phyloP scores from a whole-genome alignment of 1,140 invertebrate species.

The Sipha flava region DNA sequence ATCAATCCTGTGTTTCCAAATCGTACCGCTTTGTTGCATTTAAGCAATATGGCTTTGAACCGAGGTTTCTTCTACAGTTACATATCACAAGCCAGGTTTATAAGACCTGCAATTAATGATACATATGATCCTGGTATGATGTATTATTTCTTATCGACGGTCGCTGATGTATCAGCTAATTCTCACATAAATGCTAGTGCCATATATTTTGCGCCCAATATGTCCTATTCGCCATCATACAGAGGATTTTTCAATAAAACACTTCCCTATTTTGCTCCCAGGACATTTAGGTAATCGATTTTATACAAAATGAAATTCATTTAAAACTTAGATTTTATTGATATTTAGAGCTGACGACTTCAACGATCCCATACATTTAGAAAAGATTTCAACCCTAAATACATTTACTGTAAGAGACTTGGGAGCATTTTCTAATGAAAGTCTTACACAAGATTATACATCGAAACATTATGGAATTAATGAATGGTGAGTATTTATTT shows the following conservation, averaged over 20 bases:
- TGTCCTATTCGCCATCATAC: slow-evolving; percentile 89
- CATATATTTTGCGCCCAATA: slow-evolving; percentile 90
- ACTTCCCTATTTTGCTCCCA: slow-evolving; percentile 85
- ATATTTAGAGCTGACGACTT: slow-evolving; percentile 71
- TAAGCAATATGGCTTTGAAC: slow-evolving; percentile 92
- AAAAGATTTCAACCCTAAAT: slow-evolving; percentile 83
- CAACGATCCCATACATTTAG: slow-evolving; percentile 86
- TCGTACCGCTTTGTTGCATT: slow-evolving; percentile 80
- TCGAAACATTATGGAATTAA: slow-evolving; percentile 83
- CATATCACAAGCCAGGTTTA: slow-evolving; percentile 83
- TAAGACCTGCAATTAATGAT: slow-evolving; percentile 78
- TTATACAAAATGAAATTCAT: not conserved
- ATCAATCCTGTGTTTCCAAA: slow-evolving; percentile 93
- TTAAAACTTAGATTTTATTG: not conserved
- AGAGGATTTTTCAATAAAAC: slow-evolving; percentile 95
- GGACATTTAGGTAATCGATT: slow-evolving; percentile 59
- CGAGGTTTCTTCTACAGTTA: slow-evolving; percentile 94
- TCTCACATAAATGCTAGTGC: slow-evolving; percentile 86
- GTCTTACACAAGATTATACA: slow-evolving; percentile 77
- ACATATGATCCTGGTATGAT: slow-evolving; percentile 95
- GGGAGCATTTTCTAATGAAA: slow-evolving; percentile 66
- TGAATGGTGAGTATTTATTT: slow-evolving; percentile 62
- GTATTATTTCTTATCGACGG: slow-evolving; percentile 92
- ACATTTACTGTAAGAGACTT: slow-evolving; percentile 75
- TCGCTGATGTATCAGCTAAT: slow-evolving; percentile 90